Conservation (phyloP, 2,888 invertebrate species). For the Zhuqinia jingwanae region DNA sequence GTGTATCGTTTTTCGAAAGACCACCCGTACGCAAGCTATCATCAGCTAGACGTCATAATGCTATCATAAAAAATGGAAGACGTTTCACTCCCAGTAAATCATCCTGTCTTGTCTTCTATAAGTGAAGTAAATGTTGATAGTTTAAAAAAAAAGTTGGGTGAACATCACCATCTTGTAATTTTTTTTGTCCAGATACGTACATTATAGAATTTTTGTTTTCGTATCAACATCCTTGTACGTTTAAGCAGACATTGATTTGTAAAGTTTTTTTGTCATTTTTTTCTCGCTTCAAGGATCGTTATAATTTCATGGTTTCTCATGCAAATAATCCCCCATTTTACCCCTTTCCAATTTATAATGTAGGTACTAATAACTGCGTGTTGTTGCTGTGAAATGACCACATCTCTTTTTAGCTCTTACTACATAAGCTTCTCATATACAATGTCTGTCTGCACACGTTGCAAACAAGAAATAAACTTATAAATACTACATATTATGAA, state of each 20-base stretch:
- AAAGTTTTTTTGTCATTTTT: not conserved
- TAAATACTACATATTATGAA: too few species aligned
- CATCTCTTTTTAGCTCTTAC: too few species aligned
- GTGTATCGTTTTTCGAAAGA: conserved; percentile 9
- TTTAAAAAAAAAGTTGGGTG: conserved; percentile 4
- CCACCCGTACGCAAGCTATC: conserved; percentile 42
- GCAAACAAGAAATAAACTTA: too few species aligned
- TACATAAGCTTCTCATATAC: too few species aligned
- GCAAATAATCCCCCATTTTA: conserved; percentile 67
- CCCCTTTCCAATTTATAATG: too few species aligned
- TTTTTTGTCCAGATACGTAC: too few species aligned
- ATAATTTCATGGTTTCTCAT: conserved; percentile 68
- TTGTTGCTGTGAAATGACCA: too few species aligned
- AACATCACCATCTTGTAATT: not conserved
- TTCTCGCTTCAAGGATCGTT: conserved; percentile 51
- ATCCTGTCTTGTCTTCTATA: not conserved
- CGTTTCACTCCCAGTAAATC: not conserved
- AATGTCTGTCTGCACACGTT: too few species aligned
- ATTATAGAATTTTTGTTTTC: too few species aligned
- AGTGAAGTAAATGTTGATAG: not conserved
- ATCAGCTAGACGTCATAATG: conserved; percentile 20
- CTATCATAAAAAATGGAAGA: conserved; percentile 16
- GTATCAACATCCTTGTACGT: too few species aligned
- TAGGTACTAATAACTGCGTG: too few species aligned
- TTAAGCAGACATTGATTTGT: too few species aligned